Evolutionary conservation across 2,888 invertebrate species (phyloP), one percentile per base, ranked within the genome.

Genomic region (Lasioglossum lativentre): DNA sequence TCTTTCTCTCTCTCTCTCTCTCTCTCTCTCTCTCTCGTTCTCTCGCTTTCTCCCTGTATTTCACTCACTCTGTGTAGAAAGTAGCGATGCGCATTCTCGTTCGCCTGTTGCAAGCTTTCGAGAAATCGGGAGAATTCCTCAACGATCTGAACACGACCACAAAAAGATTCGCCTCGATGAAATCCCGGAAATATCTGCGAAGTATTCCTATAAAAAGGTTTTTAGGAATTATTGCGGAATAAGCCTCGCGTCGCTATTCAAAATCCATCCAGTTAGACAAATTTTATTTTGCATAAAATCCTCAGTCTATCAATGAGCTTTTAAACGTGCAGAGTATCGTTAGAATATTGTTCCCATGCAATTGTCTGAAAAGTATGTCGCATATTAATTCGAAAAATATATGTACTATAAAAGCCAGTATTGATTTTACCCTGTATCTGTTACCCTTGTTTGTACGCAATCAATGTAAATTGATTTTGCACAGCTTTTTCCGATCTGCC

Each of bases 41-140:
- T n/a, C n/a, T n/a, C n/a, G n/a, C n/a, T n/a, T n/a, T n/a, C n/a
- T n/a, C n/a, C n/a, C n/a, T n/a, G n/a, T n/a, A n/a, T n/a, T 23
- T 6, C 30, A 12, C 38, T 30, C 38, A 10, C 30, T n/a, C 63
- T 6, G 27, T 6, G 14, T 30, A 30, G 30, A 66, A 42, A 63
- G 45, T 45, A 45, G 76, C 63, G 76, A 76, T 16, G 68, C 47
- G 45, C 27, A 70, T 70, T 77, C 77, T 34, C 34, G 77, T 52
- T 14, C 70, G 76, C 77, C 77, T 78, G 70, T 78, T 78, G 77
- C 77, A 27, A 71, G 70, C 63, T 63, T 63, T 2, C 63, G 63
- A 30, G 63, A 30, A 63, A 63, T 63, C 63, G 63, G 16, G 63
- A 30, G 30, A 63, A 63, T 63, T 30, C 63, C 30, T 63, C 63